These are phyloP conservation scores for Spisula subtruncata DNA, from an alignment of 2,888 invertebrate genomes.

Conservation along the genomic window DNA sequence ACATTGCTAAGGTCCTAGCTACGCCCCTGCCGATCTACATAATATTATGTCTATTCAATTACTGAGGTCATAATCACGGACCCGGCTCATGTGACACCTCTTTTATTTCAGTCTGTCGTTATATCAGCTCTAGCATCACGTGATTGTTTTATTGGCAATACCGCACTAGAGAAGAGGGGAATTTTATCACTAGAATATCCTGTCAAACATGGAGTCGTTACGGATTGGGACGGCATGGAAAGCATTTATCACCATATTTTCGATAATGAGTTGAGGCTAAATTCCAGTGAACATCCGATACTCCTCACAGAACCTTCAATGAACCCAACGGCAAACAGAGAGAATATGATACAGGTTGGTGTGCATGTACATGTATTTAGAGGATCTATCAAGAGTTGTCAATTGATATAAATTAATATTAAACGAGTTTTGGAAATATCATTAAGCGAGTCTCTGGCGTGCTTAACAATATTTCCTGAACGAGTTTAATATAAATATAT, in stretches of 20 bases:
- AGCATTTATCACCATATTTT: constrained; percentile 32
- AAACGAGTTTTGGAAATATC: too few relatives aligned
- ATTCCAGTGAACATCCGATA: not conserved
- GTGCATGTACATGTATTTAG: not conserved
- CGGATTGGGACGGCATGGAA: constrained; percentile 38
- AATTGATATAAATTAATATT: too few relatives aligned
- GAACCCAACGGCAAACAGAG: constrained; percentile 28
- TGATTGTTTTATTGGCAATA: constrained; percentile 7
- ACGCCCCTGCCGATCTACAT: too few relatives aligned
- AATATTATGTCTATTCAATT: too few relatives aligned
- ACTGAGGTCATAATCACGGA: too few relatives aligned
- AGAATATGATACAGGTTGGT: constrained; percentile 19
- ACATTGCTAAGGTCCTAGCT: too few relatives aligned
- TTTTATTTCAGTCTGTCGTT: not conserved
- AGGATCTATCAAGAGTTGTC: too few relatives aligned
- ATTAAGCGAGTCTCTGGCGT: too few relatives aligned
- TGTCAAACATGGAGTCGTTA: constrained; percentile 30
- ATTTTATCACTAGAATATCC: constrained; percentile 33
- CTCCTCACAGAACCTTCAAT: constrained; percentile 13
- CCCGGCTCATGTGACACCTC: too few relatives aligned
- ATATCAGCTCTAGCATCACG: not conserved
- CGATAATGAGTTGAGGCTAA: constrained; percentile 15
- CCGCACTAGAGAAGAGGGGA: not conserved
- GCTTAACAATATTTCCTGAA: too few relatives aligned
- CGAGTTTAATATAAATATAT: too few relatives aligned